These are phyloP conservation scores for Coryphaenoides rupestris DNA, from an alignment of 2,113 vertebrate genomes.

Conservation along the genomic window DNA sequence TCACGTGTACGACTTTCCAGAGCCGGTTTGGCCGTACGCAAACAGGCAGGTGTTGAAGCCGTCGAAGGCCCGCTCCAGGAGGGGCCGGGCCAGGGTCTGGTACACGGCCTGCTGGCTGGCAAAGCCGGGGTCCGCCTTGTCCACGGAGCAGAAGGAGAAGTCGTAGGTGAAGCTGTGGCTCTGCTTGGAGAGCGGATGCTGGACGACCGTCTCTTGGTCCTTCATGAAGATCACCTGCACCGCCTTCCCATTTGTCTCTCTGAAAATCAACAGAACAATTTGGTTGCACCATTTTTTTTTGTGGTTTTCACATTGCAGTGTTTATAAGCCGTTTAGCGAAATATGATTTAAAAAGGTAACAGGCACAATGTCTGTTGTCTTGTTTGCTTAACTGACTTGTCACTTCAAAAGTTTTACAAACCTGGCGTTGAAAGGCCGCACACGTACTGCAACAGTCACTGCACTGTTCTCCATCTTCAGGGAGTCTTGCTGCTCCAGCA, in stretches of 20 bases:
- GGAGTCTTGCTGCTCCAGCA: constrained; percentile 38
- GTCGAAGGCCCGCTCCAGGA: constrained; percentile 86
- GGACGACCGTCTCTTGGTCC: constrained; percentile 78
- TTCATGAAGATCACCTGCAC: constrained; percentile 80
- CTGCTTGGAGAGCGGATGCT: constrained; percentile 80
- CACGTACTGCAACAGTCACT: constrained; percentile 85
- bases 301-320: too few species aligned
- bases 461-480: constrained; percentile 83
- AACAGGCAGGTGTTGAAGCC: constrained; percentile 95
- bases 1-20: constrained; percentile 97
- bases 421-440: constrained; percentile 88
- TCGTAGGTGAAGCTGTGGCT: constrained; percentile 82
- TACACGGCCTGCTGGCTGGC: constrained; percentile 83
- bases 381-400: too few species aligned
- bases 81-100: constrained; percentile 77
- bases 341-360: too few species aligned
- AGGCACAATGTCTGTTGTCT: too few species aligned
- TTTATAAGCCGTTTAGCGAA: too few species aligned
- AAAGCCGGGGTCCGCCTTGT: constrained; percentile 71
- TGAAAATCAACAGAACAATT: constrained; percentile 41
- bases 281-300: too few species aligned
- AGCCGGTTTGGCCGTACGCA: constrained; percentile 95
- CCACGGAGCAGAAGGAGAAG: constrained; percentile 87
- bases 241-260: constrained; percentile 80
- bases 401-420: constrained; percentile 36